Evolutionary conservation across 2,888 invertebrate genomes (phyloP).

Genomic region (Melanostoma scalare): DNA sequence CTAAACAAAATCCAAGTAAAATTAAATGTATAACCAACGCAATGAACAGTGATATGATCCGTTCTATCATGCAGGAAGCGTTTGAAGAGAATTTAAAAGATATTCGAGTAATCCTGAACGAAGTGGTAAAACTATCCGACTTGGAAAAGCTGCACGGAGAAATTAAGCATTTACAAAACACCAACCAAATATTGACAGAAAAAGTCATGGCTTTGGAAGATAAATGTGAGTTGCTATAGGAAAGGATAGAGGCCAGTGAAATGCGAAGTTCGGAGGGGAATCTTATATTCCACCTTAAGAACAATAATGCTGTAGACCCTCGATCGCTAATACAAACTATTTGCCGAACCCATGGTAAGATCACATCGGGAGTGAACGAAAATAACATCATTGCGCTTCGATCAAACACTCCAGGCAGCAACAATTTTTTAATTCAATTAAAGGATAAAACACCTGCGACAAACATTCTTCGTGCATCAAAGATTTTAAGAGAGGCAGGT

Average conservation of each 20-base stretch:
- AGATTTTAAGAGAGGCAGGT: background rate
- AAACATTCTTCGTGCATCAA: background rate
- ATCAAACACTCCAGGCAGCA: background rate
- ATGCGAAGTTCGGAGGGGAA: background rate
- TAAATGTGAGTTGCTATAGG: too few species aligned
- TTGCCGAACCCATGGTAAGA: background rate
- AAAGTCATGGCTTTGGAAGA: background rate
- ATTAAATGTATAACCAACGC: too few species aligned
- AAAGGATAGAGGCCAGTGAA: background rate
- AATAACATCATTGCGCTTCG: background rate
- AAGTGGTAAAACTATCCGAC: too few species aligned
- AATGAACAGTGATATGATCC: background rate
- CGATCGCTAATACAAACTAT: background rate
- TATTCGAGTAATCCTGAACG: too few species aligned
- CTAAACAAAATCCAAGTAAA: too few species aligned
- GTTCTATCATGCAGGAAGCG: background rate
- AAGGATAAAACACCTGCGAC: background rate
- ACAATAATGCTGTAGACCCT: background rate
- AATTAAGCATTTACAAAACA: background rate
- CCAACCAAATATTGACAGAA: background rate
- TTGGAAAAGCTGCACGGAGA: background rate
- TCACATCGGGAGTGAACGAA: background rate
- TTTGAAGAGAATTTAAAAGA: too few species aligned
- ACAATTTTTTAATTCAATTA: background rate
- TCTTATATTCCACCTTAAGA: background rate